phyloP scores from a whole-genome alignment of 2,797 vertebrate genomes.

The Antennarius maculatus region DNA sequence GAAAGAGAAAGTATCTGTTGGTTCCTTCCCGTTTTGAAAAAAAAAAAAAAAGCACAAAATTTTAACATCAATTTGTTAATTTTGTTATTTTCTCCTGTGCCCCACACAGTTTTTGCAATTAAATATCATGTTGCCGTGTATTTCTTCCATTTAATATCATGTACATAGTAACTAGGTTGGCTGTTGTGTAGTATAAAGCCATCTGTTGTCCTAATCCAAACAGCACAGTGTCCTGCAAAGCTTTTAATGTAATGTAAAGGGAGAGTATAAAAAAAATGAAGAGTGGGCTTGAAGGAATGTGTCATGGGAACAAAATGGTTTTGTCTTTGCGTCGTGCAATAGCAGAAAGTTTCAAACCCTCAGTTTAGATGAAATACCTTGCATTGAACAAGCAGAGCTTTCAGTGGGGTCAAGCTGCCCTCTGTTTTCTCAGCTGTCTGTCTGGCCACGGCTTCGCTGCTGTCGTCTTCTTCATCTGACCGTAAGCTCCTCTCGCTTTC shows the following conservation, averaged over 20 bases:
- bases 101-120: neutral
- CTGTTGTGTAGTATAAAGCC: constrained; percentile 24
- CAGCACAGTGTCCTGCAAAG: constrained; percentile 21
- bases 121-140: neutral
- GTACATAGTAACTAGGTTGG: constrained; percentile 3
- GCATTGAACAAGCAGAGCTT: constrained; percentile 80
- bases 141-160: neutral
- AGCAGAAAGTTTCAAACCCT: constrained; percentile 5
- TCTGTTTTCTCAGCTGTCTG: constrained; percentile 58
- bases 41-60: neutral
- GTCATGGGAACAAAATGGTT: constrained; percentile 27
- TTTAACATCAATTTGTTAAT: neutral
- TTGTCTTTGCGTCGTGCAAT: constrained; percentile 23
- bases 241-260: constrained; percentile 25
- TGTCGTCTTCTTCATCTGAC: constrained; percentile 81
- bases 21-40: neutral
- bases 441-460: constrained; percentile 61
- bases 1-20: neutral
- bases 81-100: neutral
- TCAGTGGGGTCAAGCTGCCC: constrained; percentile 47
- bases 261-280: constrained; percentile 17
- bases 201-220: constrained; percentile 16
- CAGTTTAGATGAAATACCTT: constrained; percentile 71
- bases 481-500: constrained; percentile 83
- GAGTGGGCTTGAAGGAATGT: constrained; percentile 40